Percentiles rank a stretch among this genome's conserved stretches.
These are phyloP conservation scores for Montipora capitata DNA, from an alignment of 92 coral and sea anemone genomes.

Conservation along the genomic window DNA sequence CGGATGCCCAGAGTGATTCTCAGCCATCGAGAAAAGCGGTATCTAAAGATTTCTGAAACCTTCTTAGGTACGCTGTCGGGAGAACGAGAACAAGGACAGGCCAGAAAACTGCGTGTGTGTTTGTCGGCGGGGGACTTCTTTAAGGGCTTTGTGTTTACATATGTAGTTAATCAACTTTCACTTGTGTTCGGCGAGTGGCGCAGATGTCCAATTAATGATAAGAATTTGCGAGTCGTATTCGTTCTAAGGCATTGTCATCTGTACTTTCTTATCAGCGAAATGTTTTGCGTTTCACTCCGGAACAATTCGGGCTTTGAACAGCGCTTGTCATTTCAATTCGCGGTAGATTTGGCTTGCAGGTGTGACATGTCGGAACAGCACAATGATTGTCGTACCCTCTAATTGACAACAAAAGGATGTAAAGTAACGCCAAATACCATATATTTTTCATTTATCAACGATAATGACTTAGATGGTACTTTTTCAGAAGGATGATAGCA, in stretches of 20 bases:
- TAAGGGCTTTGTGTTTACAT: not conserved
- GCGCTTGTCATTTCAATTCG: conserved; percentile 23
- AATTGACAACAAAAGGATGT: not conserved
- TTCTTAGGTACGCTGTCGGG: not conserved
- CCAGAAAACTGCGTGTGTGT: not conserved
- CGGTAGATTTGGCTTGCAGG: conserved; percentile 19
- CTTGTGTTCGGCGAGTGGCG: not conserved
- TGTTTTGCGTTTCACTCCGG: not conserved
- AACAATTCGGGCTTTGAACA: conserved; percentile 27
- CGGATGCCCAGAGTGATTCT: conserved; percentile 23
- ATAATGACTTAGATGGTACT: not conserved
- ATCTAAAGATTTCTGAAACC: not conserved
- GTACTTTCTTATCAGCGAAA: conserved; percentile 21
- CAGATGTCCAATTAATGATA: conserved; percentile 50
- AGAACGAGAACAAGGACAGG: not conserved
- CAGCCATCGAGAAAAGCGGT: conserved; percentile 9
- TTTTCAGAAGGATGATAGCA: not conserved
- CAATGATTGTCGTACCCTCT: not conserved
- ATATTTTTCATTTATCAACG: not conserved
- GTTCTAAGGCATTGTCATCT: conserved; percentile 8
- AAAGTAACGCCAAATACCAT: not conserved
- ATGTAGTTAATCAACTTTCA: not conserved
- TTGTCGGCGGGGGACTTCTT: not conserved
- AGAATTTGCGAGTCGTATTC: conserved; percentile 12
- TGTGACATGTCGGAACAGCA: not conserved